These are phyloP conservation scores for Galeopsomyia nigrocyanea DNA, from an alignment of 2,888 invertebrate species.

Conservation along the genomic window DNA sequence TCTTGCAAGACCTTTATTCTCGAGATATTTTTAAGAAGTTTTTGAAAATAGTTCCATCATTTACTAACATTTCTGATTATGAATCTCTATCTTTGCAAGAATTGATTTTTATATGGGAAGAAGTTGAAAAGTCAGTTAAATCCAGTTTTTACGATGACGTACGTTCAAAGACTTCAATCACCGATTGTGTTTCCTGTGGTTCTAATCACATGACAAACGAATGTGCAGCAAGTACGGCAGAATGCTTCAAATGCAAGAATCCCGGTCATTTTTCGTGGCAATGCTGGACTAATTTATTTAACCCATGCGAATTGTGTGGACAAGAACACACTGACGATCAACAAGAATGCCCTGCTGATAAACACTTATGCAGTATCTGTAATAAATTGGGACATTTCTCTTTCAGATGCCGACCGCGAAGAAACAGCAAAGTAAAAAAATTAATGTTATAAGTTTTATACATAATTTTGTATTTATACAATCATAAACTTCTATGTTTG, in stretches of 20 bases:
- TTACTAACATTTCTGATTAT: conserved; percentile 21
- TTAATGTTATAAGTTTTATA: no score
- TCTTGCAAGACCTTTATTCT: conserved; percentile 28
- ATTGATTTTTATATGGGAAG: conserved; percentile 36
- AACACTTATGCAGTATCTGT: conserved; percentile 22
- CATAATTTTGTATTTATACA: no score
- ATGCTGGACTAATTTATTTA: conserved; percentile 14
- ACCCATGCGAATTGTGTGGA: conserved; percentile 32
- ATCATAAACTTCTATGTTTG: no score
- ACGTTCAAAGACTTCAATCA: neutral
- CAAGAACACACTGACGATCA: conserved; percentile 18
- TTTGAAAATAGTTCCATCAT: conserved; percentile 3
- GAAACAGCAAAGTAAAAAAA: conserved; percentile 15
- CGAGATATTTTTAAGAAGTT: conserved; percentile 20
- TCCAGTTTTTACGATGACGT: conserved; percentile 28
- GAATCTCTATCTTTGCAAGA: conserved; percentile 25
- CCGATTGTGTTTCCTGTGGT: conserved; percentile 25
- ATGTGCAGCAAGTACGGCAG: conserved; percentile 32
- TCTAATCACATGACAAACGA: conserved; percentile 24
- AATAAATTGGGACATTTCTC: conserved; percentile 27
- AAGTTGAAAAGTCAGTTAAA: conserved; percentile 17
- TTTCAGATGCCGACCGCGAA: conserved; percentile 12
- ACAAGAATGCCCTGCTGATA: conserved; percentile 22
- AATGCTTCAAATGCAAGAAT: conserved; percentile 36
- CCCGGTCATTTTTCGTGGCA: conserved; percentile 39